Evolutionary conservation across 2,797 vertebrate genomes (phyloP), one percentile per base, ranked within the genome.

Genomic region (Xiphophorus birchmanni): DNA sequence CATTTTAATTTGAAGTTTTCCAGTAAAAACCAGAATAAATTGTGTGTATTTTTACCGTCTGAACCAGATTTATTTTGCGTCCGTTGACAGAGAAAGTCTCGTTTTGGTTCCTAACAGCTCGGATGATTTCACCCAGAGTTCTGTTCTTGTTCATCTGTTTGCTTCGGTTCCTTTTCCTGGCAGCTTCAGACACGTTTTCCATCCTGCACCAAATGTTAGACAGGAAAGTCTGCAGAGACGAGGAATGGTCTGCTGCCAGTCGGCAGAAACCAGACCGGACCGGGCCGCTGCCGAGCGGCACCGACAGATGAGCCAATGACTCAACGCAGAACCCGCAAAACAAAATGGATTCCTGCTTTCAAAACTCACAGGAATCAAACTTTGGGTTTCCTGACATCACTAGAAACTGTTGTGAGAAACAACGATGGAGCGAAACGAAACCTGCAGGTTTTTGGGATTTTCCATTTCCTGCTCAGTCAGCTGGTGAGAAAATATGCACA

Each of bases 171-270:
- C 52, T 54, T 26, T 56, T 75, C 54, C 52, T 52, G 44, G 29
- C 26, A 45, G 58, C 58, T 63, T 63, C 13, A 63, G 15, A 35
- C 15, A 63, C 29, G 13, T 58, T 63, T 60, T 50, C 63, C 13
- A 18, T 35, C 58, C 58, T 63, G 58, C 58, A 63, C 58, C 58
- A 63, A 63, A 63, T 63, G 58, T 63, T 63, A 17, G 58, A 18
- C 29, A n/a, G 56, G 58, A 63, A 63, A 32, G 58, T 63, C 58
- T 63, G 58, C 58, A 63, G 58, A 63, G 32, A 35, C 2, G 29
- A 63, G 58, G n/a, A 35, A 32, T 35, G 58, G 58, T 63, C 29
- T 13, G 29, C 58, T 60, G 58, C 58, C 58, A 60, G 58, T 17
- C 32, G 2, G 58, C 58, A 32, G 29, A 35, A 26, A 63, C 58